These are phyloP conservation scores for Enoplosus armatus DNA, from an alignment of 2,797 vertebrate genomes.

Conservation along the genomic window DNA sequence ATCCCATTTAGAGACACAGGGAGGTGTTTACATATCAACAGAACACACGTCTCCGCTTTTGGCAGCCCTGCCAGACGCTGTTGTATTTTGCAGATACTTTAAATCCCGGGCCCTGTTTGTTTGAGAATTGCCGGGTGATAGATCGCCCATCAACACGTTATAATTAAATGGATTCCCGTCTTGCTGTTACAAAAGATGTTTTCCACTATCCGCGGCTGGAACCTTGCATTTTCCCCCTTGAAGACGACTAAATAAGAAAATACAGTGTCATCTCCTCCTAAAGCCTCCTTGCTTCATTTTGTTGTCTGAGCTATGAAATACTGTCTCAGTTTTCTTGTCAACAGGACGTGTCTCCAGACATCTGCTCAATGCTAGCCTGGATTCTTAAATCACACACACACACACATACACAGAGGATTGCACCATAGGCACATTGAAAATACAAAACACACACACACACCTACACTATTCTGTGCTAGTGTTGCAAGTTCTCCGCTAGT, in stretches of 20 bases:
- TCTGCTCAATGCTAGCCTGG: conserved; percentile 59
- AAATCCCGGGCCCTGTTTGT: conserved; percentile 79
- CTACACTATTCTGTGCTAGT: conserved; percentile 58
- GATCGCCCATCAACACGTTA: conserved; percentile 76
- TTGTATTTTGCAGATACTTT: conserved; percentile 76
- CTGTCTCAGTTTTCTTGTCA: conserved; percentile 76
- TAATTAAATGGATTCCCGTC: conserved; percentile 82
- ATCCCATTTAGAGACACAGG: conserved; percentile 69
- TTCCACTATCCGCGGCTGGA: conserved; percentile 62
- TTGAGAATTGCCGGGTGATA: conserved; percentile 73
- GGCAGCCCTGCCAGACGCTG: conserved; percentile 65
- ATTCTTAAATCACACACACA: conserved; percentile 57
- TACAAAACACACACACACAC: conserved; percentile 45
- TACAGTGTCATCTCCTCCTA: conserved; percentile 69
- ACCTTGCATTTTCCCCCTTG: conserved; percentile 41
- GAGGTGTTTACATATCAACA: conserved; percentile 82
- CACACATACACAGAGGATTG: conserved; percentile 53
- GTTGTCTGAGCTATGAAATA: conserved; percentile 76
- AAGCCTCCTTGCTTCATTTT: conserved; percentile 78
- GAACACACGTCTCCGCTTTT: conserved; percentile 70
- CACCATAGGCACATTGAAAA: conserved; percentile 60
- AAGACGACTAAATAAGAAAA: conserved; percentile 65
- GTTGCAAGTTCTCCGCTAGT: conserved; percentile 73
- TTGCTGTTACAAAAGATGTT: conserved; percentile 80
- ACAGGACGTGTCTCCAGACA: conserved; percentile 72